Base-by-base conservation (phyloP, 2,113 vertebrate species). In the Dasyornis broadbenti region DNA sequence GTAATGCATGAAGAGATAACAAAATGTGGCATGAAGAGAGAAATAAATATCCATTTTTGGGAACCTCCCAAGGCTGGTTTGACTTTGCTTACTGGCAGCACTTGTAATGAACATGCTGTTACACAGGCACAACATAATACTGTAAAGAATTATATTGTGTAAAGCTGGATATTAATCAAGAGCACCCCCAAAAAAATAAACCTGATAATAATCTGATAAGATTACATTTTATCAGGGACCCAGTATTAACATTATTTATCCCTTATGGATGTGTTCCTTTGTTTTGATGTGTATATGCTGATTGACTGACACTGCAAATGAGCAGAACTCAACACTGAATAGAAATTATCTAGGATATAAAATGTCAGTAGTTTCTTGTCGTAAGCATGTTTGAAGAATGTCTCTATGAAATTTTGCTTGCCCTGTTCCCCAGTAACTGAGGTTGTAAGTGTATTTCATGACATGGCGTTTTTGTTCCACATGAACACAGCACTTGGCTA, bases 401-500 rank as follows among this genome's bases (percentile, higher is more conserved):
- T 54, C 37, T 61, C 56, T 24, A 50, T 73, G 24, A 77, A 78
- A 83, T 76, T 90, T 60, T 10, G 16, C 3, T 76, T 80, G 22
- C 0, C 7, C 12, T 88, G 92, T 70, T 60, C 56, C 59, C 63
- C n/a, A 54, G 30, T 44, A 73, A 50, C 15, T 7, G 31, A 45
- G 35, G 76, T 52, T 52, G 20, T 54, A 45, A 35, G 23, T 20
- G 6, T 9, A 11, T 56, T 89, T 73, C 78, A 81, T 26, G 21
- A 26, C 9, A 20, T 17, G 27, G 4, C 9, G 12, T 53, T 90
- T 72, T 81, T 83, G 16, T 37, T 95, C 14, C 14, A 22, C 7
- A 9, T 5, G 7, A 45, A 13, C 31, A 35, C 12, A 65, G 15
- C 27, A 39, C 9, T 9, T 0, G 0, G 3, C 11, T 24, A 53